Base-by-base conservation (phyloP, 35 echinoderm and acorn worm species). In the Strongylocentrotus purpuratus region DNA sequence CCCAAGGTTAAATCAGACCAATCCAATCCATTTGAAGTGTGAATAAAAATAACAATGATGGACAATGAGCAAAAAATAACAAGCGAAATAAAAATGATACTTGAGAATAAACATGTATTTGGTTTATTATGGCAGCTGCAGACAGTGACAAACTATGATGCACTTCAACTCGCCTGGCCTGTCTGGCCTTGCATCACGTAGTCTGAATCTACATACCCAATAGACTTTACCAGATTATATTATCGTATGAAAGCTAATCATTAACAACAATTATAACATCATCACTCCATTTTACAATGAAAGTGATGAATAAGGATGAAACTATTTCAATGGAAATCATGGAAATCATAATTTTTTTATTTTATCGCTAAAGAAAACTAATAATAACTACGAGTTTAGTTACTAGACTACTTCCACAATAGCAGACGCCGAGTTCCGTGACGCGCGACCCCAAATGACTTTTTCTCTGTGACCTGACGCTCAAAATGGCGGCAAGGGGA, bases 401-500 rank as follows among this genome's bases (percentile, higher is more conserved):
- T 33, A 89, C 45, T 18, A 89, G 87, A 89, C 87, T 89, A 89
- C 2, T 46, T 45, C 28, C 32, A 33, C 45, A 89, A 35, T 9
- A 89, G 87, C 32, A 89, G 87, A 33, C 33, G 32, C 33, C 87
- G 87, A 89, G 87, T 89, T 89, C 87, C 91, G 91, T 50, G 91
- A 93, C 91, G 46, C 46, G 91, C 89, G 89, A 91, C 89, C 89
- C 89, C 89, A 47, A 47, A 91, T 91, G 46, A 55, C 46, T 93
- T 93, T 93, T 93, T 58, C 17, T 58, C 46, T 14, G 45, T 47
- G 48, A 47, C 91, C 48, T 47, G 48, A 47, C 46, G 45, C 48
- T 58, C 91, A 93, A 93, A 93, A 93, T 93, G 91, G 91, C 91
- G 91, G 91, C 91, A 93, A 93, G 91, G 91, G 91, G 91, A 93